phyloP scores from a whole-genome alignment of 2,888 invertebrate species.

The Pseudococcus longispinus region DNA sequence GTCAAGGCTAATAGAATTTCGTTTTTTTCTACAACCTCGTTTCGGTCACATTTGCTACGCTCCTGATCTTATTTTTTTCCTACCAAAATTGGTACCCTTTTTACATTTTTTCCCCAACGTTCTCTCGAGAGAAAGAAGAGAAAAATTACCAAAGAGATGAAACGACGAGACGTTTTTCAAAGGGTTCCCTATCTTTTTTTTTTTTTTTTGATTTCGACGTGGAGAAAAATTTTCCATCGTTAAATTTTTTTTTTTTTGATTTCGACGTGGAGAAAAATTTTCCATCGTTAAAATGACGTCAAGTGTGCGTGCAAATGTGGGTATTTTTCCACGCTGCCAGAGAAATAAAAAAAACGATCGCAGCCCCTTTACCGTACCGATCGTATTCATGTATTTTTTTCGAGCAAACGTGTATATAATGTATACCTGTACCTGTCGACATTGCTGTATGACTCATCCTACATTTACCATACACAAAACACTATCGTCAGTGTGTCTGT shows the following conservation, averaged over 20 bases:
- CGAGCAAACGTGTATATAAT: neutral
- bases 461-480: neutral
- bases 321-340: neutral
- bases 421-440: neutral
- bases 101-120: neutral
- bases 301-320: neutral
- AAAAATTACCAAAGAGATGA: no score
- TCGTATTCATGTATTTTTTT: neutral
- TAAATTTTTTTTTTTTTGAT: neutral
- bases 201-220: neutral
- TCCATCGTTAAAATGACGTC: neutral
- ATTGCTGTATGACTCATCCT: neutral
- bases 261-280: neutral
- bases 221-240: neutral
- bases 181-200: neutral
- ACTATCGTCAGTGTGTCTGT: neutral
- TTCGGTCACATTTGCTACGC: neutral
- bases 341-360: neutral
- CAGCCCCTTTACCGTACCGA: neutral
- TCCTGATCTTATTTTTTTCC: neutral
- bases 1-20: slow-evolving; percentile 15
- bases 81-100: neutral
- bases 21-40: neutral
- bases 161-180: neutral
- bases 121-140: neutral